Evolutionary conservation across 2,888 invertebrate genomes (phyloP).

Genomic region (Habroteleia sp.): DNA sequence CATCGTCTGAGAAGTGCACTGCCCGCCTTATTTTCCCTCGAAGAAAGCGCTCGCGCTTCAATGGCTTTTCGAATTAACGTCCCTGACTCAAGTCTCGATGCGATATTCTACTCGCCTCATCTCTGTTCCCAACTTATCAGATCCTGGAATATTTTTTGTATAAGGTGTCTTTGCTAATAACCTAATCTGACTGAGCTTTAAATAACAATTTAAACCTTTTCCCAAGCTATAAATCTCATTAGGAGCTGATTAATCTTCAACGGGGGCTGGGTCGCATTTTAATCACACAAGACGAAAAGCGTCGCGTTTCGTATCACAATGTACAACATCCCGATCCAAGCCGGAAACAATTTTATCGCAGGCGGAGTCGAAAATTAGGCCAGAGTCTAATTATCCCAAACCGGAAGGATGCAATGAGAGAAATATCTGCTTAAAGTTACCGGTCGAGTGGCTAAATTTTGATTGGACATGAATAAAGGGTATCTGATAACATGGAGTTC

Average conservation of each 20-base stretch:
- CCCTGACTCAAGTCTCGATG: conserved; percentile 6
- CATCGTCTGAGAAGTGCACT: conserved; percentile 47
- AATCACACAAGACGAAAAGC: conserved; percentile 38
- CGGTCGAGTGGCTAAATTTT: too few relatives aligned
- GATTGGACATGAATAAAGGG: too few relatives aligned
- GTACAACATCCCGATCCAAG: conserved; percentile 7
- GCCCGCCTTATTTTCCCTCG: conserved; percentile 40
- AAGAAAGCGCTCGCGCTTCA: conserved; percentile 54
- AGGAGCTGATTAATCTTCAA: conserved; percentile 20
- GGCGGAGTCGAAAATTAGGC: conserved; percentile 13
- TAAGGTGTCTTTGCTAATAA: conserved; percentile 37
- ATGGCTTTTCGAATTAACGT: conserved; percentile 25
- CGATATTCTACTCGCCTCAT: conserved; percentile 20
- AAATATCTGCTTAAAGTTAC: too few relatives aligned
- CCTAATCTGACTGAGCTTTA: conserved; percentile 37
- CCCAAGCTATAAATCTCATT: conserved; percentile 28
- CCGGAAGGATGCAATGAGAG: too few relatives aligned
- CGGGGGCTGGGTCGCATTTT: conserved; percentile 30
- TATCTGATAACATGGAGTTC: too few relatives aligned
- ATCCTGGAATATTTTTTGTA: conserved; percentile 19
- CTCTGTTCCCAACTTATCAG: conserved; percentile 19
- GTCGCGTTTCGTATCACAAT: conserved; percentile 30
- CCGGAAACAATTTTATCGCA: conserved; percentile 33
- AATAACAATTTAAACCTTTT: conserved; percentile 35
- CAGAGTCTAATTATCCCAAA: conserved; percentile 12